Evolutionary conservation across 2,113 vertebrate genomes (phyloP).

Genomic region (Colossoma macropomum): DNA sequence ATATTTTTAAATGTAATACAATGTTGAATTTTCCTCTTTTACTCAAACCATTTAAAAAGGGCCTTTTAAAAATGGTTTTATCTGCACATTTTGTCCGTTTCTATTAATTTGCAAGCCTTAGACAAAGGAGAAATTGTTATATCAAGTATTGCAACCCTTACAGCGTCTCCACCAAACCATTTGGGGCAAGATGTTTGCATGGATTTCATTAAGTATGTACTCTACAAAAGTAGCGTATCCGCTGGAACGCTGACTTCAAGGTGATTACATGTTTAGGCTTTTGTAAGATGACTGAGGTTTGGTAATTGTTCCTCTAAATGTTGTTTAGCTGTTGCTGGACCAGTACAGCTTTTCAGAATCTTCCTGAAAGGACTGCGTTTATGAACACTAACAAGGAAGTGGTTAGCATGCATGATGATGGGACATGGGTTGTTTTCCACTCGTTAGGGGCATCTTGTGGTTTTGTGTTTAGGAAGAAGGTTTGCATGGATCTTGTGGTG

Average conservation of each 20-base stretch:
- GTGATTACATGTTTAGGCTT: background rate
- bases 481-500: background rate
- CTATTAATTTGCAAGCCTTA: too few relatives aligned
- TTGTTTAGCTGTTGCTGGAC: background rate
- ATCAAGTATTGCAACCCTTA: too few relatives aligned
- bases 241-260: background rate
- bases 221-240: too few relatives aligned
- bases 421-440: background rate
- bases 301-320: background rate
- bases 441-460: background rate
- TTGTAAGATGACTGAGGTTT: background rate
- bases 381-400: background rate
- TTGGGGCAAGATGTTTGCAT: too few relatives aligned
- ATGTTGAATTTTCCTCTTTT: too few relatives aligned
- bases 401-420: background rate
- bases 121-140: too few relatives aligned
- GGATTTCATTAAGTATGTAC: background rate
- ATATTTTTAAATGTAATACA: too few relatives aligned
- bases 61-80: too few relatives aligned
- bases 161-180: too few relatives aligned
- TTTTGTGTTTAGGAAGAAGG: background rate
- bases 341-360: background rate
- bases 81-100: too few relatives aligned
- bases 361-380: slow-evolving; percentile 7
- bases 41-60: too few relatives aligned